Percentiles rank a stretch among this genome's conserved stretches.
Evolutionary conservation across 2,888 invertebrate species (phyloP).

Genomic region (Acholoe squamosa): DNA sequence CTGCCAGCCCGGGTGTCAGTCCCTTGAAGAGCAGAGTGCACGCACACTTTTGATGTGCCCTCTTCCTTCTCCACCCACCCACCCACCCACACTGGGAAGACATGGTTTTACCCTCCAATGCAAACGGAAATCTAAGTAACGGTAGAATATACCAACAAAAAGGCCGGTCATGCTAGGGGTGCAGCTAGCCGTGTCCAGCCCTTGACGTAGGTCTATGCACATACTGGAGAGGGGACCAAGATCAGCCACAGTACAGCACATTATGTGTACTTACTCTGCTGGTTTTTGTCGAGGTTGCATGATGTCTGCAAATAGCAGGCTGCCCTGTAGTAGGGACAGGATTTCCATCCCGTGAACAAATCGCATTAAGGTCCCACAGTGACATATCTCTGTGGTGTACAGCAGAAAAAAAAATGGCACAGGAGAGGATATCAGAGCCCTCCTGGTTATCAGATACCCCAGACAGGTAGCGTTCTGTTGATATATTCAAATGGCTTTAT

Average conservation of each 20-base stretch:
- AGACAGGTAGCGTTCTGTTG: constrained; percentile 49
- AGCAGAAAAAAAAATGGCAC: background rate
- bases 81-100: background rate
- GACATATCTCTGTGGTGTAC: background rate
- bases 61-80: too few relatives aligned
- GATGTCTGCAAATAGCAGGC: constrained; percentile 25
- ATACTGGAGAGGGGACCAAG: background rate
- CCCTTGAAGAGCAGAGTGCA: too few relatives aligned
- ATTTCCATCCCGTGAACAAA: constrained; percentile 23
- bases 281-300: constrained; percentile 1
- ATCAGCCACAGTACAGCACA: background rate
- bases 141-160: background rate
- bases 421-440: background rate
- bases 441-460: constrained; percentile 44
- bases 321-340: background rate
- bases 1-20: too few relatives aligned
- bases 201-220: background rate
- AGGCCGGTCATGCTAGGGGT: background rate
- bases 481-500: constrained; percentile 54
- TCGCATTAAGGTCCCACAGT: constrained; percentile 16
- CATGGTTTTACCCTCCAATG: constrained; percentile 10
- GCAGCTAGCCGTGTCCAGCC: background rate
- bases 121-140: constrained; percentile 31
- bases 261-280: background rate
- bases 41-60: too few relatives aligned